phyloP scores from a whole-genome alignment of 2,888 invertebrate species.

The Trachelus iudaicus region DNA sequence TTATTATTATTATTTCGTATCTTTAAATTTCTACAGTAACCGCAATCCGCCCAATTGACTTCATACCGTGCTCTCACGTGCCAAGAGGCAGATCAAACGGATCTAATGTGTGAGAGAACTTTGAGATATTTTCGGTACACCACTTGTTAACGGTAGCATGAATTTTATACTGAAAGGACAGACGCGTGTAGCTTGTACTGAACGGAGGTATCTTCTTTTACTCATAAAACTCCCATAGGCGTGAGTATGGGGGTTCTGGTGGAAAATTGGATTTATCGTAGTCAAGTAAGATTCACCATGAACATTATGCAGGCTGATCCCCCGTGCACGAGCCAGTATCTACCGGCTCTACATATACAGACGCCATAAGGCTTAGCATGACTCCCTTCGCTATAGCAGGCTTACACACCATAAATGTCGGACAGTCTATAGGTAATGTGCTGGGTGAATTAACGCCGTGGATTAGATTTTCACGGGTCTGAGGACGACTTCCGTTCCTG shows the following conservation, averaged over 20 bases:
- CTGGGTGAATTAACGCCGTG: neutral
- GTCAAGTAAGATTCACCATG: neutral
- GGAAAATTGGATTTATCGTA: neutral
- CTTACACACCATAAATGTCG: slow-evolving; percentile 43
- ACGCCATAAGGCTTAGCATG: neutral
- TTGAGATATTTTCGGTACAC: neutral
- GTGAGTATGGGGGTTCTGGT: neutral
- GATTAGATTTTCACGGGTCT: slow-evolving; percentile 4
- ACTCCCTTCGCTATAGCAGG: slow-evolving; percentile 30
- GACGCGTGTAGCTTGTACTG: neutral
- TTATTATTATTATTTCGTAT: neutral
- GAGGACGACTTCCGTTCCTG: neutral
- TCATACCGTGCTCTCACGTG: neutral
- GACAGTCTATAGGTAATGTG: neutral
- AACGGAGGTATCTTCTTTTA: neutral
- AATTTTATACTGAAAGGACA: neutral
- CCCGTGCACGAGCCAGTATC: slow-evolving; percentile 8
- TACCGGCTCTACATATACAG: neutral
- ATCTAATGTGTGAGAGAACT: neutral
- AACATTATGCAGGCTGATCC: slow-evolving; percentile 16
- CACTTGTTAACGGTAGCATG: neutral
- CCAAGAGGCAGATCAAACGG: neutral
- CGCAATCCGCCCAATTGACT: neutral
- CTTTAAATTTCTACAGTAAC: neutral
- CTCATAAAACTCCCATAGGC: neutral